These are phyloP conservation scores for Erpetoichthys calabaricus DNA, from an alignment of 2,797 vertebrate genomes.

Conservation along the genomic window DNA sequence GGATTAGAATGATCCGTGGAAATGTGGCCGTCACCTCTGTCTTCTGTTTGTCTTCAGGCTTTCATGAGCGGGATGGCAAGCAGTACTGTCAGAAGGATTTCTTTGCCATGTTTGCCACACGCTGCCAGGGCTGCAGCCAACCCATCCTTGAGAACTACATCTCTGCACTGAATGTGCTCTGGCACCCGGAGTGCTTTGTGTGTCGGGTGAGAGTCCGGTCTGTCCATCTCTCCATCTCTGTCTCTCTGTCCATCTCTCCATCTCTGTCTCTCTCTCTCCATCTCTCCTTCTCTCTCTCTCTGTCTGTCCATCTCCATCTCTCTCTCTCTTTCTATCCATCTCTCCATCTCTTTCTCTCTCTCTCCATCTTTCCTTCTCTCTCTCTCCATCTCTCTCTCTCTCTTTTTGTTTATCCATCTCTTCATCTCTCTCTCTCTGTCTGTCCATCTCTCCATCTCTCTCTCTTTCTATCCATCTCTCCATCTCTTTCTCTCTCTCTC, in stretches of 20 bases:
- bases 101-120: slow-evolving; percentile 73
- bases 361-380: background rate
- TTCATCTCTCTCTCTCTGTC: background rate
- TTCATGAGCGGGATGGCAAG: slow-evolving; percentile 78
- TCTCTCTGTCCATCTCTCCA: background rate
- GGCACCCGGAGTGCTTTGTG: slow-evolving; percentile 86
- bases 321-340: too few relatives aligned
- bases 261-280: too few relatives aligned
- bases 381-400: background rate
- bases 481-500: background rate
- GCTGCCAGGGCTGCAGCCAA: slow-evolving; percentile 68
- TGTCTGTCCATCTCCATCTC: too few relatives aligned
- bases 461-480: slow-evolving; percentile 2
- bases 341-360: background rate
- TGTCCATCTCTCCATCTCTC: slow-evolving; percentile 1
- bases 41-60: slow-evolving; percentile 42
- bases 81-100: slow-evolving; percentile 84
- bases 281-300: too few relatives aligned
- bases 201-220: slow-evolving; percentile 56
- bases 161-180: slow-evolving; percentile 74
- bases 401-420: background rate
- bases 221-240: slow-evolving; percentile 1
- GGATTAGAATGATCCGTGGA: background rate
- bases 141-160: slow-evolving; percentile 89
- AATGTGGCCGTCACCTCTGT: too few relatives aligned